Percentiles rank a stretch among this genome's conserved stretches.
Evolutionary conservation across 2,113 vertebrate species (phyloP).

Genomic region (Sylvicapra grimmia): DNA sequence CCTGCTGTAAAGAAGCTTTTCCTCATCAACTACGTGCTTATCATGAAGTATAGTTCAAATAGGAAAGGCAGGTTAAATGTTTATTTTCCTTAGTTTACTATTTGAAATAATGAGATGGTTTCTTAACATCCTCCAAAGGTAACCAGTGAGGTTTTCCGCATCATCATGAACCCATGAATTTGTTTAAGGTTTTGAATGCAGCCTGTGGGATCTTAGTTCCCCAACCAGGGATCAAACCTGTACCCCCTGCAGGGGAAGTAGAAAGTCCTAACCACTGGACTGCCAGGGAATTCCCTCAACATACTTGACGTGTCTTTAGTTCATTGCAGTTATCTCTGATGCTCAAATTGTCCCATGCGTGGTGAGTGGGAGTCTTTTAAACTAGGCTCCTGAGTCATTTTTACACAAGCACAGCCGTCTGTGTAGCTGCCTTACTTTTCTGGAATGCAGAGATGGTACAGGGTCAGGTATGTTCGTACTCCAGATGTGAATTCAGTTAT

Average conservation of each 20-base stretch:
- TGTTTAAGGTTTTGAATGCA: neutral
- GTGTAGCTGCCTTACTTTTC: neutral
- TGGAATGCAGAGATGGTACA: neutral
- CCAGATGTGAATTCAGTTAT: neutral
- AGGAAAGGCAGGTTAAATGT: neutral
- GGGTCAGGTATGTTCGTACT: neutral
- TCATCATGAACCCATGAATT: neutral
- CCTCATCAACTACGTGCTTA: neutral
- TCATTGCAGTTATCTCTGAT: neutral
- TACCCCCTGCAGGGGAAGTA: neutral
- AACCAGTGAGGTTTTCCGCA: neutral
- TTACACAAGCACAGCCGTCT: neutral
- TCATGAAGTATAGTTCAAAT: neutral
- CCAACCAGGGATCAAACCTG: neutral
- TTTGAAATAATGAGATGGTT: neutral
- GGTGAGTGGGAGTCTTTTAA: neutral
- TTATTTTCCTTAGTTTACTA: neutral
- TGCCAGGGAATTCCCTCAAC: neutral
- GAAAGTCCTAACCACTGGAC: neutral
- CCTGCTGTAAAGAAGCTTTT: neutral
- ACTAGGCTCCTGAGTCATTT: neutral
- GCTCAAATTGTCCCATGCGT: neutral
- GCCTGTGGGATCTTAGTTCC: neutral
- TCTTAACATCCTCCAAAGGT: neutral
- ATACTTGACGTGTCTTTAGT: neutral